Evolutionary conservation across 1,140 invertebrate genomes (phyloP), one percentile per base, ranked within the genome.

Genomic region (Colletes latitarsis): DNA sequence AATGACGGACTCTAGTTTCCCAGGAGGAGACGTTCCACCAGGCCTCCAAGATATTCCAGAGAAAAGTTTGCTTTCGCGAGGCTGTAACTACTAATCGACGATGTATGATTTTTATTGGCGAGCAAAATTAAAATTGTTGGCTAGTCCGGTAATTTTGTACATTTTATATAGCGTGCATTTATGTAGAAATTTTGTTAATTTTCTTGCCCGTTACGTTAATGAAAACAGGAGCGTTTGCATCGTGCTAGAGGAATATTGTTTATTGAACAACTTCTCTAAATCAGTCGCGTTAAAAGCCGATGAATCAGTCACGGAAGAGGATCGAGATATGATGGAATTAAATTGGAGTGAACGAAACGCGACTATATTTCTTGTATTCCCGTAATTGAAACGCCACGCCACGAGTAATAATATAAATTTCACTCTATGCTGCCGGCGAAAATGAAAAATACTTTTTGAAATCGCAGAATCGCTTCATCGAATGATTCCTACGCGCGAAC

Each of bases 371-470:
- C 39, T 64, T 64, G 39, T 41, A 64, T 64, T 57, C 73, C 12
- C 63, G 62, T 67, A 76, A 76, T 76, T 76, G 73, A 76, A 76
- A 76, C 39, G 39, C 17, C 52, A 43, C 9, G n/a, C 6, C 14
- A 9, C 41, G n/a, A n/a, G n/a, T 76, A 68, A 67, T 76, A 76
- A 76, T 57, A 67, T 68, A 76, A 76, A 68, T 76, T 68, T 19
- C 41, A 30, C 19, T 46, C 43, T 4, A 30, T 41, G 52, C 30
- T 21, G n/a, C 19, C 53, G 52, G 64, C 49, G 43, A 73, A 12
- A 73, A 73, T 62, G 10, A 5, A 69, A 55, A 55, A 17, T n/a
- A n/a, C 53, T 69, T 39, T 46, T n/a, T n/a, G 30, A 19, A 5
- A 58, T 4, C n/a, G n/a, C 15, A n/a, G 8, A n/a, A 58, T 58